Evolutionary conservation across 1,140 invertebrate genomes (phyloP).

Genomic region (Drosophila carrolli): DNA sequence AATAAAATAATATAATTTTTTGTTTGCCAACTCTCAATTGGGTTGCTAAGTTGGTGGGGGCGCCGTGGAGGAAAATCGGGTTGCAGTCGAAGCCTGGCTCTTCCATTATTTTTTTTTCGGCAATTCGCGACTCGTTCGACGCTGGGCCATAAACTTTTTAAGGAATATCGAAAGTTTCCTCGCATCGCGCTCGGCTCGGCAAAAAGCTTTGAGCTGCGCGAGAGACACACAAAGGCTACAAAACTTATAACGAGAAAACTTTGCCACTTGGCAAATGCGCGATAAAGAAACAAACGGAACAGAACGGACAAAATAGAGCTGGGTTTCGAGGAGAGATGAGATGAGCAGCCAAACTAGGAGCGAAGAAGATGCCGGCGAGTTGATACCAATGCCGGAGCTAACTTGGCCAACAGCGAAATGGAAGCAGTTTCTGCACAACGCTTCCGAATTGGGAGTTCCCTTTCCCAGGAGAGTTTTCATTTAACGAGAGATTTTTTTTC

Average conservation of each 20-base stretch:
- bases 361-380: constrained; percentile 61
- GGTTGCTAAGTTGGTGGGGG: constrained; percentile 5
- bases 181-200: constrained; percentile 39
- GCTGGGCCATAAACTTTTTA: constrained; percentile 71
- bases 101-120: constrained; percentile 29
- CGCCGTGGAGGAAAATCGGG: constrained; percentile 6
- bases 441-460: neutral
- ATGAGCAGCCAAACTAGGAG: constrained; percentile 30
- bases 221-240: constrained; percentile 81
- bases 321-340: constrained; percentile 4
- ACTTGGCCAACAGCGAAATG: constrained; percentile 27
- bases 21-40: constrained; percentile 53
- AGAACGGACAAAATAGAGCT: constrained; percentile 18
- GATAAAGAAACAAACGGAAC: constrained; percentile 81
- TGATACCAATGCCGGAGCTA: constrained; percentile 59
- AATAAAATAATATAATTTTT: constrained; percentile 78
- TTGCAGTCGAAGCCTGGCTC: constrained; percentile 48
- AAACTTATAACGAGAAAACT: constrained; percentile 85
- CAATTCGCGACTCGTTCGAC: constrained; percentile 61
- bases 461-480: neutral
- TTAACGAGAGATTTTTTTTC: too few species aligned
- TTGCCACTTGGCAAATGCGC: constrained; percentile 84
- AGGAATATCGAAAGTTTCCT: constrained; percentile 80
- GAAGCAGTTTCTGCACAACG: neutral
- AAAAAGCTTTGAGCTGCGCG: constrained; percentile 63